A percentile compares a stretch with the other conserved stretches of the same genome.
Conservation (phyloP, 2,113 vertebrate species). For the Sardina pilchardus region DNA sequence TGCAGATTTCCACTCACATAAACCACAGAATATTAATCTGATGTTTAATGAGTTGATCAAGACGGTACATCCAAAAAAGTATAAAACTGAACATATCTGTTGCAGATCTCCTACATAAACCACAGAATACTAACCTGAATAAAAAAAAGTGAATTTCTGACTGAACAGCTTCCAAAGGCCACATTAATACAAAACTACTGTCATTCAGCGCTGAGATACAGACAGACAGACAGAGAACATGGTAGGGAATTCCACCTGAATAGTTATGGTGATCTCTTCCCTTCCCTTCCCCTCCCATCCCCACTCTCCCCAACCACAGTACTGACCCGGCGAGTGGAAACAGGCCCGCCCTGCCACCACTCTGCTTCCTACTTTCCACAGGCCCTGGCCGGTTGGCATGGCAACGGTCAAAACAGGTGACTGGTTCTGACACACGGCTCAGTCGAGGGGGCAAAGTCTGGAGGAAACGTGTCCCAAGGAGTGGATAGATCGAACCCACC, state of each 20-base stretch:
- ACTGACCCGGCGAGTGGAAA: not conserved
- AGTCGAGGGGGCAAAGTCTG: not conserved
- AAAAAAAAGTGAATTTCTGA: not conserved
- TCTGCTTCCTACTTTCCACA: not conserved
- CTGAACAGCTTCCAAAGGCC: no score
- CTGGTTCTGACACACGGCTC: not conserved
- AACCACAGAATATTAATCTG: not conserved
- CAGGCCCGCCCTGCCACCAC: not conserved
- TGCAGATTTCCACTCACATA: not conserved
- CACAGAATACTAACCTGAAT: not conserved
- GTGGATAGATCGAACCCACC: not conserved
- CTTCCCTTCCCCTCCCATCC: not conserved
- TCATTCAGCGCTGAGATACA: no score
- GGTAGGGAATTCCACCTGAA: not conserved
- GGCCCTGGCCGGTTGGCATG: not conserved
- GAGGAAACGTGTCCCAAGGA: not conserved
- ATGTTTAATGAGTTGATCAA: not conserved
- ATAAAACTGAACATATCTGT: not conserved
- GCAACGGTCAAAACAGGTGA: conserved; percentile 2
- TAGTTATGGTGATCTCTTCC: not conserved
- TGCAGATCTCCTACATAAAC: not conserved
- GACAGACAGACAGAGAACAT: not conserved
- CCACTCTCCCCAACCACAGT: not conserved
- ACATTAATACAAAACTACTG: no score
- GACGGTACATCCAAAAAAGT: not conserved